Base-by-base conservation (phyloP, 2,113 vertebrate species). In the Neopipo cinnamomea region DNA sequence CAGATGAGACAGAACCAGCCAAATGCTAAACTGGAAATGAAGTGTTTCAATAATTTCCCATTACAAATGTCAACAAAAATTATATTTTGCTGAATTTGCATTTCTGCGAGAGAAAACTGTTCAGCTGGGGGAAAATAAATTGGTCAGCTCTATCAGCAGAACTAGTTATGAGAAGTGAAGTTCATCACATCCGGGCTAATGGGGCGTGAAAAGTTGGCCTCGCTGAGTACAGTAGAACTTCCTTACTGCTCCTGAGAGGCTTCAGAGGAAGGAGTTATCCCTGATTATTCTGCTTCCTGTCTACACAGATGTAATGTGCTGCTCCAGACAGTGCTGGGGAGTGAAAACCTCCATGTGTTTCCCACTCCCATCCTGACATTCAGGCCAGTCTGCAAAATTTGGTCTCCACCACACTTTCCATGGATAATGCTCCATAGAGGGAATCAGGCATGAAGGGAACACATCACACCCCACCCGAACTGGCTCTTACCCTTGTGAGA, bases 31-130 rank as follows among this genome's bases (percentile, higher is more conserved):
- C 71, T 86, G 79, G 92, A 96, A 96, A 87, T 91, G 75, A 93
- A 93, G 80, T 89, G 83, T 96, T 95, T 93, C 83, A 92, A 94
- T 95, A 90, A 96, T 91, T 96, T 93, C 76, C 73, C 88, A 89
- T 96, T 78, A 78, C 46, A 74, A 92, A 89, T 41, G 62, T 84
- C 90, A 96, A 93, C 90, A 91, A 92, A 96, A 91, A 63, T 23
- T 47, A 52, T 53, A 58, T 82, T 93, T 91, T 89, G 92, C 88
- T 94, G 95, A 94, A 86, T 84, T 93, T 52, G 66, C 90, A 53
- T 78, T 92, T 88, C 81, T 71, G 41, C 27, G 11, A 63, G 79
- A 56, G 76, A 91, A 93, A 96, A 94, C 68, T 81, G 76, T 84
- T 96, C 92, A 92, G 33, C 52, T 90, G 90, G 92, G 91, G 63